Evolutionary conservation across 2,113 vertebrate species (phyloP).

Genomic region (Mirza zaza): DNA sequence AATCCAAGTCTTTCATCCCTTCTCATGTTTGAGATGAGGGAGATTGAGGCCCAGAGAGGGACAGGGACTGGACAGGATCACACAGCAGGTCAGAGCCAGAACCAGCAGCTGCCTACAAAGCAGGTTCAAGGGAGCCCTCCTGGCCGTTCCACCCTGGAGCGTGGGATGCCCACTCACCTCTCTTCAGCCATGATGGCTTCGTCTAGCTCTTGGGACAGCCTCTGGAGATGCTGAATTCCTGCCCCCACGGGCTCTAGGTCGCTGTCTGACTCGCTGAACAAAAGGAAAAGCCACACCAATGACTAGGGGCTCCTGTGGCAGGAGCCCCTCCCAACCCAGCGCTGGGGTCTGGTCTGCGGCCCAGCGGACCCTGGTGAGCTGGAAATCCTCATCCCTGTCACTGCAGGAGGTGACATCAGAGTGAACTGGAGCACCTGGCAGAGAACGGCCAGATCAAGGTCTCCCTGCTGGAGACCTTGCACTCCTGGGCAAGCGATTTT

Average conservation of each 20-base stretch:
- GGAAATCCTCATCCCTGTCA: neutral
- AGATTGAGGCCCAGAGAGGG: neutral
- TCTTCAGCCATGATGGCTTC: constrained; percentile 87
- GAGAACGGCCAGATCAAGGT: neutral
- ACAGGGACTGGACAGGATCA: neutral
- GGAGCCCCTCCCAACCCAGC: neutral
- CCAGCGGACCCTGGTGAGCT: too few relatives aligned
- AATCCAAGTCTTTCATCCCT: neutral
- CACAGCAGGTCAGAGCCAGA: neutral
- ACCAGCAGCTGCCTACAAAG: neutral
- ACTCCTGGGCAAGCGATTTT: neutral
- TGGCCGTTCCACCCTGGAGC: neutral
- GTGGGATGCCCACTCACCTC: constrained; percentile 79
- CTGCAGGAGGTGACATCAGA: neutral
- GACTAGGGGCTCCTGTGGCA: neutral
- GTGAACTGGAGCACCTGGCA: neutral
- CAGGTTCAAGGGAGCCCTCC: neutral
- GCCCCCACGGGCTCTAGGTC: constrained; percentile 89
- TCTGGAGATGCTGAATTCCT: constrained; percentile 88
- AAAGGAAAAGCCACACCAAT: neutral
- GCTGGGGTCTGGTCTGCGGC: neutral
- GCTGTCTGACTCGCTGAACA: constrained; percentile 87
- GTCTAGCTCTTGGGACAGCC: constrained; percentile 88
- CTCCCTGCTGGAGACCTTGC: neutral
- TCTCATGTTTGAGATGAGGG: neutral